Conservation (phyloP, 2,797 vertebrate species). For the Cryptoprocta ferox region DNA sequence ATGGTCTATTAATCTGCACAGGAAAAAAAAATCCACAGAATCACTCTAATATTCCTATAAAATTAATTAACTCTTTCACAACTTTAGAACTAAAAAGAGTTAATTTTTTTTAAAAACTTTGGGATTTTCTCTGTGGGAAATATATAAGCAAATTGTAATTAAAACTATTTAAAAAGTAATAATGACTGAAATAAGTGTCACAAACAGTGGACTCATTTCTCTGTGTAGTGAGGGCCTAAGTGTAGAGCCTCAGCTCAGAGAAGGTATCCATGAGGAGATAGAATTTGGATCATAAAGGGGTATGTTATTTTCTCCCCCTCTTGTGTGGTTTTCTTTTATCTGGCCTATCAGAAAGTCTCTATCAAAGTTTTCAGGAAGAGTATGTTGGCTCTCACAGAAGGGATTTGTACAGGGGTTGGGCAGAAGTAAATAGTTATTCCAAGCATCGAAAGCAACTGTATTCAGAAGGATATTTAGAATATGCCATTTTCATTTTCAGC, state of each 20-base stretch:
- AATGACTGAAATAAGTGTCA: constrained; percentile 20
- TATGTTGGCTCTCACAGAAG: neutral
- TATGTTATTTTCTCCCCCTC: neutral
- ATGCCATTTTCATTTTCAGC: neutral
- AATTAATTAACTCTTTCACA: constrained; percentile 61
- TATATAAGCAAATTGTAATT: constrained; percentile 22
- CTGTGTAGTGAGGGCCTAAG: neutral
- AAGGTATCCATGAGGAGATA: neutral
- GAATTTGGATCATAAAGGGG: neutral
- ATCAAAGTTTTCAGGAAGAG: neutral
- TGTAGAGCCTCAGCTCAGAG: neutral
- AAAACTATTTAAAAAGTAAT: constrained; percentile 53
- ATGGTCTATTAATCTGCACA: neutral
- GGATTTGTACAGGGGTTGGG: fast-evolving
- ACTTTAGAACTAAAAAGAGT: neutral
- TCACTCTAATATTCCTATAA: neutral
- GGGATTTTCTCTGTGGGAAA: neutral
- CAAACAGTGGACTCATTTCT: neutral
- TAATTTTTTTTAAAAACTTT: constrained; percentile 10
- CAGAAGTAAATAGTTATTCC: neutral
- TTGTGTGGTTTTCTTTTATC: neutral
- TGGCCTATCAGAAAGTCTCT: neutral
- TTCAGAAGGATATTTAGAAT: neutral
- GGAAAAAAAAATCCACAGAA: neutral
- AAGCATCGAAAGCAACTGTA: neutral